These are phyloP conservation scores for Bagarius yarrelli DNA, from an alignment of 2,113 vertebrate species.

Conservation along the genomic window DNA sequence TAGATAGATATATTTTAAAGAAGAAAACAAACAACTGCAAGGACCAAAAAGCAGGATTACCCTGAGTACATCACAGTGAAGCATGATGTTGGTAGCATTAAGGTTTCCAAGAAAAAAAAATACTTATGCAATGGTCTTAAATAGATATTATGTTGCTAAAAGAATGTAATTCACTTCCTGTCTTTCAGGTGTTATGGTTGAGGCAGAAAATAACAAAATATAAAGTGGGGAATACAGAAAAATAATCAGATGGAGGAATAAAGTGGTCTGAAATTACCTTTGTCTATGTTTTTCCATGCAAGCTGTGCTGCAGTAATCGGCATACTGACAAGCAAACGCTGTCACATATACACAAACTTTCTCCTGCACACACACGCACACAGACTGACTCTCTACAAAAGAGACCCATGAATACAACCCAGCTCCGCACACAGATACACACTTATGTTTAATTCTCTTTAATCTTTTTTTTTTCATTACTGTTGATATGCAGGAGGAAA, in stretches of 20 bases:
- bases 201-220: background rate
- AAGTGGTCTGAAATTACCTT: conserved; percentile 15
- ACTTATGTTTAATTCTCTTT: conserved; percentile 35
- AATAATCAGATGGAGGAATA: background rate
- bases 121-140: background rate
- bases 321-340: background rate
- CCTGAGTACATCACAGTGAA: background rate
- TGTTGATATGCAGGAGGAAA: conserved; percentile 16
- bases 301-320: background rate
- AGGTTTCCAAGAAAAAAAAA: background rate
- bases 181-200: background rate
- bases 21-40: background rate
- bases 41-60: background rate
- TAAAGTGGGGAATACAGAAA: background rate
- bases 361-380: background rate
- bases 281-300: conserved; percentile 26
- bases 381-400: conserved; percentile 18
- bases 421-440: background rate
- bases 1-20: no score
- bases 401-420: background rate
- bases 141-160: background rate
- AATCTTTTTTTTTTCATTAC: conserved; percentile 19
- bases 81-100: background rate
- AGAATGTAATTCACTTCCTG: background rate
- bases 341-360: background rate